These are phyloP conservation scores for Microctenopoma steveboyesi DNA, from an alignment of 2,797 vertebrate species.

Conservation along the genomic window DNA sequence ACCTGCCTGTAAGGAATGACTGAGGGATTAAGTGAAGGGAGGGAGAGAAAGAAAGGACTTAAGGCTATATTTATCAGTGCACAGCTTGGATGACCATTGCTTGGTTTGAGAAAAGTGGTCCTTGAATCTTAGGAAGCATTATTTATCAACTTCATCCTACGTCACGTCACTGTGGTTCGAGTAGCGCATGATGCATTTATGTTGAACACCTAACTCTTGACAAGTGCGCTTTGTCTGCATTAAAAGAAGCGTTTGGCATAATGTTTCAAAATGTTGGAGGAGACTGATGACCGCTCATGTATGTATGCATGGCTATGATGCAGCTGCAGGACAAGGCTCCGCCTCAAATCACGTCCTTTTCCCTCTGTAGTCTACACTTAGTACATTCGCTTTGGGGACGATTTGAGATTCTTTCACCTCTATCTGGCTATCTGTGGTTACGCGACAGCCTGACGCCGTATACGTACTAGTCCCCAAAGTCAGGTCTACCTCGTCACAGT, in stretches of 20 bases:
- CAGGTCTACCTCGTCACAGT: too few species aligned
- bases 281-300: background rate
- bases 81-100: constrained; percentile 43
- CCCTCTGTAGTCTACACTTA: too few species aligned
- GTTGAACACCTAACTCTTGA: constrained; percentile 43
- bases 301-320: background rate
- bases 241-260: background rate
- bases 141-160: constrained; percentile 40
- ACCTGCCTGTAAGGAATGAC: constrained; percentile 72
- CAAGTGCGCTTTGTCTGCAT: constrained; percentile 11
- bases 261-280: too few species aligned
- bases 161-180: constrained; percentile 28
- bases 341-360: too few species aligned
- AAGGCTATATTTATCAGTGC: constrained; percentile 70
- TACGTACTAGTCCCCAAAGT: too few species aligned
- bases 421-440: too few species aligned
- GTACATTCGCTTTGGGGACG: too few species aligned
- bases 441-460: too few species aligned
- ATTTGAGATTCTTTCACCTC: too few species aligned
- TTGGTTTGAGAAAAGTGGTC: constrained; percentile 17
- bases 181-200: constrained; percentile 13
- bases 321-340: too few species aligned
- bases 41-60: constrained; percentile 57
- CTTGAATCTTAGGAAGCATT: constrained; percentile 36
- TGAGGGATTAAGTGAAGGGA: constrained; percentile 69